phyloP scores from a whole-genome alignment of 2,113 vertebrate genomes.

The Dromiciops gliroides region DNA sequence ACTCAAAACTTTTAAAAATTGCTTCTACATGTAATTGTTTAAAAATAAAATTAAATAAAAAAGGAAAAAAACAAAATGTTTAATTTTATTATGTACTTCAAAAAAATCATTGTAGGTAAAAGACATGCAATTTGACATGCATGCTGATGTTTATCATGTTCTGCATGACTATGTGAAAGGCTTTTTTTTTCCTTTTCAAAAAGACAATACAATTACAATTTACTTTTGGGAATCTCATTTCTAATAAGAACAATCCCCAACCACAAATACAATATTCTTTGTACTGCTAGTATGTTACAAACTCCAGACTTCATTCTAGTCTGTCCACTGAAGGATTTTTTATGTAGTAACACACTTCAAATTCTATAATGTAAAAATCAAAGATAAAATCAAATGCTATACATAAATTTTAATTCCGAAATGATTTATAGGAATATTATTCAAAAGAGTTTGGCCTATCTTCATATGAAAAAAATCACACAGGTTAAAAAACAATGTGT shows the following conservation, averaged over 20 bases:
- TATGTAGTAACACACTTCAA: not conserved
- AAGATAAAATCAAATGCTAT: not conserved
- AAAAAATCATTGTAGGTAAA: not conserved
- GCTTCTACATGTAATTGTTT: no score
- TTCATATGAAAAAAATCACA: not conserved
- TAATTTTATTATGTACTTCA: not conserved
- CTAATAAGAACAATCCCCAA: not conserved
- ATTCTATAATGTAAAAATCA: not conserved
- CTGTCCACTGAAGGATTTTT: not conserved
- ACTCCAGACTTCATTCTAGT: not conserved
- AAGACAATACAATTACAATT: not conserved
- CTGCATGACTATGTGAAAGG: not conserved
- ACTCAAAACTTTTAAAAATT: no score
- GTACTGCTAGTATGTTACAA: not conserved
- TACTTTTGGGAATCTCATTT: not conserved
- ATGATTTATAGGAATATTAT: not conserved
- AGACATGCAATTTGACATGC: not conserved
- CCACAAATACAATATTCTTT: not conserved
- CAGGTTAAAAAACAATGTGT: not conserved
- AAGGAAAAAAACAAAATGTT: not conserved
- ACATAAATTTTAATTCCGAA: not conserved
- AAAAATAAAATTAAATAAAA: no score
- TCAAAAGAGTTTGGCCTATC: not conserved
- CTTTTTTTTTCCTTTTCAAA: not conserved
- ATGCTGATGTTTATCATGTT: not conserved